Evolutionary conservation across 2,888 invertebrate species (phyloP), one percentile per base, ranked within the genome.

Genomic region (Odontocolon sp.): DNA sequence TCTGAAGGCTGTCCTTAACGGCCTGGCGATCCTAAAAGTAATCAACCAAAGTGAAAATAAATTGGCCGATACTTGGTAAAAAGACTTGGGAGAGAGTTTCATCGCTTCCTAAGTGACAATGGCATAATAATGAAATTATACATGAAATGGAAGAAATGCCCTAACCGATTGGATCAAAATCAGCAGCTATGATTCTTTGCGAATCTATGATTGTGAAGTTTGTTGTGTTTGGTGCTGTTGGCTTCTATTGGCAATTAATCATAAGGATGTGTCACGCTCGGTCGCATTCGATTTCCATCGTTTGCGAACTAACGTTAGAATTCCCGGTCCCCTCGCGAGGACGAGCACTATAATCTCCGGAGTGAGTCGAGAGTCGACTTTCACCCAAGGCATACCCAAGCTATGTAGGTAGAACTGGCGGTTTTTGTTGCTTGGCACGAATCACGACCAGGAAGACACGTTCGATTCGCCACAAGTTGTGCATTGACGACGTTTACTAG

Each of bases 1-100:
- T 86, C 67, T 88, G 88, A 36, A 85, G 70, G 50, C 78, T 84
- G 28, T 87, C 87, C 68, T 86, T 87, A 14, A 79, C 68, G 16
- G 87, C 87, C 28, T 82, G 77, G 0, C 80, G 68, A 16, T 88
- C 87, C 89, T 89, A 1, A 16, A 14, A 4, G 3, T 14, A 23
- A 52, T 11, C 38, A 54, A 21, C 36, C 9, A 52, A 31, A 28
- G 9, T 3, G 18, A 45, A 54, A 21, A 42, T 11, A 52, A 31
- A 28, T 14, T 3, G 18, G 18, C 45, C 14, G 23, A 52, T 38
- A 54, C 3, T 9, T 6, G 14, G 54, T 16, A 18, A 42, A 66
- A 66, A 42, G 26, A 54, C n/a, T n/a, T n/a, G n/a, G 14, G 67
- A 14, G 42, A 67, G 67, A 67, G 61, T 67, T 73, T 61, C 42